phyloP scores from a whole-genome alignment of 2,113 vertebrate species.

The Junco hyemalis region DNA sequence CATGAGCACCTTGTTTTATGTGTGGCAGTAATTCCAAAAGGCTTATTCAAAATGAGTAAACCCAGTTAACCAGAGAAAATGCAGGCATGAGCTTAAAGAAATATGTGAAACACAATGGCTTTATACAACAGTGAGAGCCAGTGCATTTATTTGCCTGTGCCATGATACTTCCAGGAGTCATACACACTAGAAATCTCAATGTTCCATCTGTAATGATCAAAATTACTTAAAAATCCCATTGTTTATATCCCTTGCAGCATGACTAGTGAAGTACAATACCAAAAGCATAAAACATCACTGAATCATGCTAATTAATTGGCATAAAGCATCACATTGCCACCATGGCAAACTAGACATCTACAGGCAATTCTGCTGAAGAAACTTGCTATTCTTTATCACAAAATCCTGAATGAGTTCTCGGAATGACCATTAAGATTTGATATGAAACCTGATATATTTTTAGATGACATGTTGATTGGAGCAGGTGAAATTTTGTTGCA shows the following conservation, averaged over 20 bases:
- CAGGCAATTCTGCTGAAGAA: background rate
- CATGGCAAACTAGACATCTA: background rate
- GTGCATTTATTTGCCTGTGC: background rate
- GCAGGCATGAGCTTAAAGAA: background rate
- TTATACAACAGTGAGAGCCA: background rate
- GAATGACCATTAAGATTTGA: background rate
- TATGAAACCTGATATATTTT: background rate
- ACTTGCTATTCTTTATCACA: background rate
- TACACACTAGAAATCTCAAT: background rate
- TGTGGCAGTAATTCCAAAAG: background rate
- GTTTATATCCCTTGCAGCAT: background rate
- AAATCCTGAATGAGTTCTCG: background rate
- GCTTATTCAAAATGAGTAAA: background rate
- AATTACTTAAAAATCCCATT: accelerated
- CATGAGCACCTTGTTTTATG: background rate
- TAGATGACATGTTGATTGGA: background rate
- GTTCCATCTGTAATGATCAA: background rate
- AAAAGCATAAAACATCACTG: background rate
- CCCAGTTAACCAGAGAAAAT: background rate
- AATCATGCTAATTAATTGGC: background rate
- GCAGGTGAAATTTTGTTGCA: background rate
- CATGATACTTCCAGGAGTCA: background rate
- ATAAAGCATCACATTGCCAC: background rate
- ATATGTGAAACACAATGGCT: background rate
- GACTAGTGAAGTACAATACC: background rate